Evolutionary conservation across 2,797 vertebrate species (phyloP), one percentile per base, ranked within the genome.

Genomic region (Xerus rutilus): DNA sequence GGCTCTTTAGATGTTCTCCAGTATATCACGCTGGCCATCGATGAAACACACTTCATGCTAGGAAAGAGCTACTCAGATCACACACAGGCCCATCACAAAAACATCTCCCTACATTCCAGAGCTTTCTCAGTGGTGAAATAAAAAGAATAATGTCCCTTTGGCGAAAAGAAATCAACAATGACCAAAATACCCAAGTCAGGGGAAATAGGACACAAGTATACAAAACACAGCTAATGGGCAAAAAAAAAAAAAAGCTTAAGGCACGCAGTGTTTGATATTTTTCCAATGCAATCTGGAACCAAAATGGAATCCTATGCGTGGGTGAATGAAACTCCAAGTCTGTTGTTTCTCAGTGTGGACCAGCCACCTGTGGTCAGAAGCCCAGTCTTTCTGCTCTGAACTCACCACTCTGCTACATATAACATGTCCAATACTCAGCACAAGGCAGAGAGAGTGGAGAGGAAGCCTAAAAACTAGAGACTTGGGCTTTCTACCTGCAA

Each of bases 11-110:
- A 87, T 64, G 9, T 3, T 2, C 64, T 49, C 35, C 35, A 32
- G 30, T 8, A 4, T 5, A 20, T 45, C 5, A 0, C 35, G 57
- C 39, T n/a, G 15, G 45, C 32, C n/a, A 39, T 57, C 81, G 78
- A 30, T 30, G 59, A 74, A 67, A 69, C 32, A 25, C 49, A 45
- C 49, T 85, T 72, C 28, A 0, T 5, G 1, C 21, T 39, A 59
- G 76, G 47, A 79, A 67, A 52, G 11, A 35, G 15, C 11, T 35
- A 8, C 52, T 43, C 43, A 17, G 88, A 79, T 49, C 15, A 2
- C 49, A 59, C 0, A 0, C 52, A 49, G 30, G 43, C 17, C 21
- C 5, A 3, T 25, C 1, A 0, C 4, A 52, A 78, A 72, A 13
- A 9, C 47, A 18, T 17, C 21, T 94, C 23, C 90, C 49, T 15